A percentile compares a stretch with the other conserved stretches of the same genome.
phyloP scores from a whole-genome alignment of 1,140 invertebrate genomes.

The Neotoxoptera formosana region DNA sequence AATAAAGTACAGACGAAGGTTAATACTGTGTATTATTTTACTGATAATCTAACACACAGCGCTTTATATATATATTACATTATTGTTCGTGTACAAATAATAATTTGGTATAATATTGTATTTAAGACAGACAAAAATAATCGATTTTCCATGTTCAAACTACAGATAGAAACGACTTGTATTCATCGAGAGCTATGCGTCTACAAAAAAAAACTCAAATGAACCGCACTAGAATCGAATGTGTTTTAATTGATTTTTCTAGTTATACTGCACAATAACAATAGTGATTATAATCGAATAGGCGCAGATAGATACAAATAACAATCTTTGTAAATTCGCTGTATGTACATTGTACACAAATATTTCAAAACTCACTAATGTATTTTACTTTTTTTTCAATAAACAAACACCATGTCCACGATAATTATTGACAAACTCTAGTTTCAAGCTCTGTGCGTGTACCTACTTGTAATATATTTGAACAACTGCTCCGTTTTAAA shows the following conservation, averaged over 20 bases:
- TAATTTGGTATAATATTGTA: neutral
- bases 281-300: neutral
- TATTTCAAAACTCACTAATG: neutral
- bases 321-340: neutral
- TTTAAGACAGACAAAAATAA: neutral
- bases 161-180: neutral
- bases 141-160: neutral
- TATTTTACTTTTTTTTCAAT: neutral
- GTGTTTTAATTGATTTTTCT: neutral
- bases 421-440: slow-evolving; percentile 18
- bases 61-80: neutral
- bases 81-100: neutral
- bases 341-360: too few relatives aligned
- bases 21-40: neutral
- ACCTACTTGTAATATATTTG: neutral
- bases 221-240: neutral
- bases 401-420: neutral
- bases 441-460: neutral
- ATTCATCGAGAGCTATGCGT: neutral
- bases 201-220: neutral
- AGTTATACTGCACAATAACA: neutral
- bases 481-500: neutral
- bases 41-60: neutral
- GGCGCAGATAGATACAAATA: neutral
- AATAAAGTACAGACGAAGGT: neutral